A percentile compares a stretch with the other conserved stretches of the same genome.
phyloP scores from a whole-genome alignment of 2,113 vertebrate species.

The Rhabdomys dilectus region DNA sequence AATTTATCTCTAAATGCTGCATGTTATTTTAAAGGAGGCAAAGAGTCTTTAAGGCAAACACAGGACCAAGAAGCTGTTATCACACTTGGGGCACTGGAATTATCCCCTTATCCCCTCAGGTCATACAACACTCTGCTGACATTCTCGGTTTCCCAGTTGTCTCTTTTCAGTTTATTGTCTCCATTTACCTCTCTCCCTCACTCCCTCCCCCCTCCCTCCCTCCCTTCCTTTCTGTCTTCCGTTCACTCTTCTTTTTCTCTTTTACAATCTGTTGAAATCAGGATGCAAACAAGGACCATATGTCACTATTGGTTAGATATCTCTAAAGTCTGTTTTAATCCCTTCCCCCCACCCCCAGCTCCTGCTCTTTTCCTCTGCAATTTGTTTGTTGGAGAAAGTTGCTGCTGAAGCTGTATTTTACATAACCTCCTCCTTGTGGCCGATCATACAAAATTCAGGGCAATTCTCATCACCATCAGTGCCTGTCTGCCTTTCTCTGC shows the following conservation, averaged over 20 bases:
- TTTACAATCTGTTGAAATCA: conserved; percentile 45
- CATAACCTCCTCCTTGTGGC: neutral
- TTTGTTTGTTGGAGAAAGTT: conserved; percentile 34
- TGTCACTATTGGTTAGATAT: conserved; percentile 6
- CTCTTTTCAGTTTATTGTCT: neutral
- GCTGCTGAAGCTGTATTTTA: neutral
- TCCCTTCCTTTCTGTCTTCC: neutral
- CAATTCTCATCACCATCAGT: neutral
- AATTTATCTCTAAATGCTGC: conserved; percentile 38
- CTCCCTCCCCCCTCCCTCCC: too few species aligned
- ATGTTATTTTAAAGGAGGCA: conserved; percentile 7
- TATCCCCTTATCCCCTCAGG: neutral
- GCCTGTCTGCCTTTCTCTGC: neutral
- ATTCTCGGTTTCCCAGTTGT: neutral
- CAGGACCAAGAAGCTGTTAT: neutral
- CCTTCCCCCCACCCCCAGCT: neutral
- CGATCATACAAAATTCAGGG: neutral
- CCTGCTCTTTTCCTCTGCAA: neutral
- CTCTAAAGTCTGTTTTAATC: conserved; percentile 54
- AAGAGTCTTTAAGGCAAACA: neutral
- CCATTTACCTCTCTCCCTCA: neutral
- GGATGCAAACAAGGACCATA: conserved; percentile 51
- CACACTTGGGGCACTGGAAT: neutral
- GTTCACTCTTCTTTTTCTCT: neutral
- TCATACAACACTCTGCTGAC: conserved; percentile 29